A percentile compares a stretch with the other conserved stretches of the same genome.
Evolutionary conservation across 2,797 vertebrate genomes (phyloP).

Genomic region (Limosa lapponica): DNA sequence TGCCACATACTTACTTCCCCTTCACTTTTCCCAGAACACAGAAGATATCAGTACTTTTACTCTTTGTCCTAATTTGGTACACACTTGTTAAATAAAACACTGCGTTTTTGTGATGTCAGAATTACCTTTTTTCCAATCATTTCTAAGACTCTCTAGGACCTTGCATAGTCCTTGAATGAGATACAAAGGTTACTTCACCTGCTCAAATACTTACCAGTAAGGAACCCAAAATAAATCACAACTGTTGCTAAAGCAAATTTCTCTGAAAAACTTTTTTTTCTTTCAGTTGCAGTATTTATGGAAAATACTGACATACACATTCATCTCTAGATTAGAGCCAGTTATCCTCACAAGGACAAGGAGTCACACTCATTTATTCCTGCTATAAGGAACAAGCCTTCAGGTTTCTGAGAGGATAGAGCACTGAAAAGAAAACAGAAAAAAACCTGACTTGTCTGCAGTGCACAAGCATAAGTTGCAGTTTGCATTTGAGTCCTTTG

Average conservation of each 20-base stretch:
- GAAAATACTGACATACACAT: background rate
- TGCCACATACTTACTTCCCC: background rate
- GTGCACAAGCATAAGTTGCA: background rate
- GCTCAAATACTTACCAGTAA: background rate
- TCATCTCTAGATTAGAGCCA: background rate
- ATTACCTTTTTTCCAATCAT: background rate
- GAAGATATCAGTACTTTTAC: background rate
- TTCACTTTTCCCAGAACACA: background rate
- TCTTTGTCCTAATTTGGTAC: background rate
- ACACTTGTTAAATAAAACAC: background rate
- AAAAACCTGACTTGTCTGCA: background rate
- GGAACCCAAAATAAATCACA: background rate
- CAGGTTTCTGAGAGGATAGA: background rate
- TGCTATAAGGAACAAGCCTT: background rate
- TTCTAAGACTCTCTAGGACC: background rate
- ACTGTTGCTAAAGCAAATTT: background rate
- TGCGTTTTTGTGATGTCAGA: background rate
- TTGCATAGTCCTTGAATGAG: background rate
- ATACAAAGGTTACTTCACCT: background rate
- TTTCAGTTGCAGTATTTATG: background rate
- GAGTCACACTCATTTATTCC: background rate
- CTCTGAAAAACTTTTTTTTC: background rate
- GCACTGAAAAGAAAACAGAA: background rate
- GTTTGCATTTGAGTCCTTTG: background rate
- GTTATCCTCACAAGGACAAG: background rate